phyloP scores from a whole-genome alignment of 2,888 invertebrate species.

The Drosophila testacea region DNA sequence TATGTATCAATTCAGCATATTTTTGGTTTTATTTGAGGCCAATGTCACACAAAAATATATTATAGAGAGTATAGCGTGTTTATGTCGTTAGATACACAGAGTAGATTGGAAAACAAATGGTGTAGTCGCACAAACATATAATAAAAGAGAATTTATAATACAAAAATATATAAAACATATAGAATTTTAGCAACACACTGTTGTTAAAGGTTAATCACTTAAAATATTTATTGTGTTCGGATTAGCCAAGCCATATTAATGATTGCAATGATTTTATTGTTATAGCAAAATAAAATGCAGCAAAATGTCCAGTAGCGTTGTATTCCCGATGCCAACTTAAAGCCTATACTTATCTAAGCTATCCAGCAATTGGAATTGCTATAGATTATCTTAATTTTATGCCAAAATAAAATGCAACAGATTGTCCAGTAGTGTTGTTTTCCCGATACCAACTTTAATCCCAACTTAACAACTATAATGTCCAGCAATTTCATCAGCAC shows the following conservation, averaged over 20 bases:
- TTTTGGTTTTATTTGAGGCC: conserved; percentile 21
- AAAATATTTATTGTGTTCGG: conserved; percentile 20
- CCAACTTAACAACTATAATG: neutral
- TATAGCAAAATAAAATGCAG: conserved; percentile 10
- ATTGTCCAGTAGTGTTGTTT: conserved; percentile 11
- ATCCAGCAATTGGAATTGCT: neutral
- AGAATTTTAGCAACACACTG: conserved; percentile 41
- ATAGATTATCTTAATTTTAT: conserved; percentile 19
- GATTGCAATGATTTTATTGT: conserved; percentile 25
- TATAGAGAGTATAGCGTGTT: conserved; percentile 32
- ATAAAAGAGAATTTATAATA: conserved; percentile 61
- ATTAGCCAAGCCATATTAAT: conserved; percentile 56
- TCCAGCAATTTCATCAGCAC: neutral
- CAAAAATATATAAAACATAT: conserved; percentile 37
- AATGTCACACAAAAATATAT: conserved; percentile 38
- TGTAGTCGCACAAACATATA: conserved; percentile 68
- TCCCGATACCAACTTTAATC: neutral
- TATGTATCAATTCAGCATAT: conserved; percentile 48
- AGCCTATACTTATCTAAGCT: neutral
- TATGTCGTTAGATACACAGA: conserved; percentile 54
- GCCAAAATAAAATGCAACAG: conserved; percentile 3
- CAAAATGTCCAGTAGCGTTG: conserved; percentile 4
- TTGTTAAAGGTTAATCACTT: conserved; percentile 19
- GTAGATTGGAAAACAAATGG: conserved; percentile 47
- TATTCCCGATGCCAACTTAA: neutral